These are phyloP conservation scores for Taenioides sp. DNA, from an alignment of 2,797 vertebrate genomes.

Conservation along the genomic window DNA sequence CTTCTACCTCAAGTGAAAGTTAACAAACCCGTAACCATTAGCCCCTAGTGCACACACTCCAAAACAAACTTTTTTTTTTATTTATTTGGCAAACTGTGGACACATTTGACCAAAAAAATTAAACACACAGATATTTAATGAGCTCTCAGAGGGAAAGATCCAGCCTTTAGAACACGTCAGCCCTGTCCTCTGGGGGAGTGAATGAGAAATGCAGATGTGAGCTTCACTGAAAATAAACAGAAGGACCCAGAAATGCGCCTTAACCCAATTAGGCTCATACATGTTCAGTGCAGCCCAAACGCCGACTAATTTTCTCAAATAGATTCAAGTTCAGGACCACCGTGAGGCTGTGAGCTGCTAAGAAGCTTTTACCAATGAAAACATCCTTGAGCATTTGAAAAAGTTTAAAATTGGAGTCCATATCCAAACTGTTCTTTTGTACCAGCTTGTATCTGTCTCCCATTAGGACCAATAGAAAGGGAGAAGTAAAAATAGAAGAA, in stretches of 20 bases:
- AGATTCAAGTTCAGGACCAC: slow-evolving; percentile 19
- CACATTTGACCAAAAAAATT: slow-evolving; percentile 2
- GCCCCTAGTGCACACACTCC: background rate
- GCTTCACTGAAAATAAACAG: slow-evolving; percentile 63
- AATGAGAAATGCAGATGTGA: slow-evolving; percentile 64
- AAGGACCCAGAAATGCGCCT: slow-evolving; percentile 46
- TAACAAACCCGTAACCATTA: slow-evolving; percentile 3
- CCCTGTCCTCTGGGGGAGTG: slow-evolving; percentile 53
- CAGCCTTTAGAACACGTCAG: slow-evolving; percentile 36
- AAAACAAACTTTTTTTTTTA: background rate
- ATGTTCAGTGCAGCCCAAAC: slow-evolving; percentile 24
- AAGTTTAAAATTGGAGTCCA: slow-evolving; percentile 42
- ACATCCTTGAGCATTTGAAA: slow-evolving; percentile 37
- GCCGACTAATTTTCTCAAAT: slow-evolving; percentile 31
- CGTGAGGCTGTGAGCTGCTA: slow-evolving; percentile 7
- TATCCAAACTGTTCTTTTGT: slow-evolving; percentile 51
- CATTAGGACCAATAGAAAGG: slow-evolving; percentile 51
- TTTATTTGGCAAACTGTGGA: background rate
- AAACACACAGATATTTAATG: slow-evolving; percentile 2
- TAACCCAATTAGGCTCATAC: slow-evolving; percentile 43
- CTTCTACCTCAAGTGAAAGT: background rate
- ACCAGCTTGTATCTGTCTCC: slow-evolving; percentile 48
- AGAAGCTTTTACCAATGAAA: slow-evolving; percentile 43
- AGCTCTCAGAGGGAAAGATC: slow-evolving; percentile 4
- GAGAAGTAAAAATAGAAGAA: background rate